Evolutionary conservation across 2,797 vertebrate species (phyloP), one percentile per base, ranked within the genome.

Genomic region (Sebastes matsubarae): DNA sequence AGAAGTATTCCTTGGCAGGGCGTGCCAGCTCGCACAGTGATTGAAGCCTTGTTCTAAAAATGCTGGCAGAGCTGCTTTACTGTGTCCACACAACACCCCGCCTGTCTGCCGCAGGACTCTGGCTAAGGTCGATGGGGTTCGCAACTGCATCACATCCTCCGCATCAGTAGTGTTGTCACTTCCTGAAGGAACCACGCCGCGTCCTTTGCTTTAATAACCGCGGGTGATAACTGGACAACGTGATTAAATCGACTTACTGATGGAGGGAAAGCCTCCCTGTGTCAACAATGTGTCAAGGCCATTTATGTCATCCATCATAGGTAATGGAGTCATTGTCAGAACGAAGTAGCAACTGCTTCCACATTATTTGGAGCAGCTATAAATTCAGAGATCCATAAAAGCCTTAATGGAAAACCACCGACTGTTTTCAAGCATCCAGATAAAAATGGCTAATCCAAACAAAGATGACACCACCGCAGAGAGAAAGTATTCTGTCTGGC

Each of bases 1-100:
- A 88, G 82, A 91, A 92, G 91, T 88, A 88, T 92, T 88, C 84
- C 80, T 79, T 71, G 79, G 90, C 75, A 70, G 77, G 81, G 72
- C 2, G 61, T 63, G 77, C 84, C 79, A 79, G 86, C 60, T 64
- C 68, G 8, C 82, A 6, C 87, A 66, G 75, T 81, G 85, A 90
- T 86, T 89, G 82, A 93, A 88, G 82, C 78, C 67, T 77, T 73
- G 78, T 77, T 89, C 75, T 85, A 89, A 92, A 93, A 92, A 87
- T 69, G 92, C 92, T 93, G 92, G 77, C 93, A 81, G 55, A 34
- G 85, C 91, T 88, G 86, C 89, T 92, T 87, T 67, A 68, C 83
- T 54, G 82, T 87, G 87, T 86, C 79, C 84, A 91, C 84, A 91
- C 89, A 89, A 84, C 85, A 84, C 84, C 85, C 72, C 3, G 77